These are phyloP conservation scores for Hartigia nigra DNA, from an alignment of 2,888 invertebrate genomes.

Conservation along the genomic window DNA sequence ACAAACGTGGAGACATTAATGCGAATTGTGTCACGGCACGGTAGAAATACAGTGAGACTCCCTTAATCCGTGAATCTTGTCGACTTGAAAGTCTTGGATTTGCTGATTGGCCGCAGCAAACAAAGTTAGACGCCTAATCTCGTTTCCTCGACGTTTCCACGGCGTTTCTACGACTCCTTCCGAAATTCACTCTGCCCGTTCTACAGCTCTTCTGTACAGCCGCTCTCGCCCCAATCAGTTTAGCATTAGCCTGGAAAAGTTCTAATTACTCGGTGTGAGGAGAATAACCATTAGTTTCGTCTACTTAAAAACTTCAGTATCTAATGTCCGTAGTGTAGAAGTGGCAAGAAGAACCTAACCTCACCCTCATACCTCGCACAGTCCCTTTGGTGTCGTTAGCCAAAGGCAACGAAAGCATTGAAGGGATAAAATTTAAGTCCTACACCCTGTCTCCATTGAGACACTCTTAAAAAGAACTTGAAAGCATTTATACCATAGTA, in stretches of 20 bases:
- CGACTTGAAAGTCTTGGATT: conserved; percentile 46
- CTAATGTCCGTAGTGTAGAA: not conserved
- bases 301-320: conserved; percentile 10
- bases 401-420: not conserved
- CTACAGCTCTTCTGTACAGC: conserved; percentile 3
- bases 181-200: conserved; percentile 47
- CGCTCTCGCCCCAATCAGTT: conserved; percentile 54
- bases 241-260: conserved; percentile 59
- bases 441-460: not conserved
- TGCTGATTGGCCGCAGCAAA: conserved; percentile 57
- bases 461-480: not conserved
- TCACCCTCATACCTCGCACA: not conserved
- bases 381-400: not conserved
- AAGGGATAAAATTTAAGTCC: not conserved
- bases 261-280: conserved; percentile 57
- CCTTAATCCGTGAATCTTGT: conserved; percentile 12
- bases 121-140: conserved; percentile 62
- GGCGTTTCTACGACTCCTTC: conserved; percentile 40
- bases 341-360: not conserved
- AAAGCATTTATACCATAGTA: not conserved
- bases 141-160: conserved; percentile 41
- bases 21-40: not conserved
- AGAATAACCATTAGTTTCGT: conserved; percentile 54
- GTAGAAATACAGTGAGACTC: not conserved
- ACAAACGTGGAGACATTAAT: not conserved